Conservation (phyloP, 2,113 vertebrate species). For the Grammomys dolichurus region DNA sequence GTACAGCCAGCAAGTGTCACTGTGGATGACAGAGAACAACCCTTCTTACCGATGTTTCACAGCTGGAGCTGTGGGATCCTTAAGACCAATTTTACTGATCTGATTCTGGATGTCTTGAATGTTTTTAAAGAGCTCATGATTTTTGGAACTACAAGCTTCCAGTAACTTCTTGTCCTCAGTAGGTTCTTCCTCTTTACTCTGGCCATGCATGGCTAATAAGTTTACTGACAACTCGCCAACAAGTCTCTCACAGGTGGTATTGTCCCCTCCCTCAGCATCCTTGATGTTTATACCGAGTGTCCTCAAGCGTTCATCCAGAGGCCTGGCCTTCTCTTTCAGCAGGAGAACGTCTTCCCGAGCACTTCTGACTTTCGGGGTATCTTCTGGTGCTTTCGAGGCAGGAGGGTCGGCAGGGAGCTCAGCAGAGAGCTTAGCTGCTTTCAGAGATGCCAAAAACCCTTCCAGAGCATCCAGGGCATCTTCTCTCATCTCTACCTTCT, state of each 20-base stretch:
- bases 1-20: not conserved
- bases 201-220: constrained; percentile 68
- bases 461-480: constrained; percentile 90
- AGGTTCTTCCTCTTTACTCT: constrained; percentile 79
- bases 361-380: constrained; percentile 77
- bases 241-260: constrained; percentile 91
- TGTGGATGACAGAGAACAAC: not conserved
- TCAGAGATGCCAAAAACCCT: constrained; percentile 91
- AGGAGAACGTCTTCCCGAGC: constrained; percentile 85
- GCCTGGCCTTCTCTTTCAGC: constrained; percentile 89
- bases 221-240: constrained; percentile 83
- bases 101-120: constrained; percentile 89
- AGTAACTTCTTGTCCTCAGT: constrained; percentile 84
- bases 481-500: constrained; percentile 88
- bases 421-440: constrained; percentile 85
- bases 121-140: constrained; percentile 86
- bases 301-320: constrained; percentile 90
- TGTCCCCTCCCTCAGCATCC: constrained; percentile 83
- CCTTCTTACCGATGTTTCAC: constrained; percentile 91
- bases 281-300: constrained; percentile 86
- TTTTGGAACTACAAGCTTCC: constrained; percentile 86
- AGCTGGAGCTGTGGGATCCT: constrained; percentile 94
- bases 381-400: constrained; percentile 81
- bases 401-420: constrained; percentile 68
- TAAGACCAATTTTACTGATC: constrained; percentile 89